A percentile compares a stretch with the other conserved stretches of the same genome.
Evolutionary conservation across 2,113 vertebrate species (phyloP).

Genomic region (Pica pica): DNA sequence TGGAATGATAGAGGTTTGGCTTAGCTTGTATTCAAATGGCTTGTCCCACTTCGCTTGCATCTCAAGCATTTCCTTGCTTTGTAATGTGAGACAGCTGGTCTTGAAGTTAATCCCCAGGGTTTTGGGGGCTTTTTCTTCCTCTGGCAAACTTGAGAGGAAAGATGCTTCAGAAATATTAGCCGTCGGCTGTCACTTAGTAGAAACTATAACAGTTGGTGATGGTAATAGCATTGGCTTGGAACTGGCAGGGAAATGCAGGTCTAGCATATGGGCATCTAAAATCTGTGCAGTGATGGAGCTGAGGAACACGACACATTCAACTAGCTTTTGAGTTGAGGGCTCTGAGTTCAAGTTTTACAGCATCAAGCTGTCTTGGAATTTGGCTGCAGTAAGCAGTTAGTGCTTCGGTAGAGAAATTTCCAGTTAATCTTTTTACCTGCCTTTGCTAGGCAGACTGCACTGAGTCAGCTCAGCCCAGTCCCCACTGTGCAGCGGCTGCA

Average conservation of each 20-base stretch:
- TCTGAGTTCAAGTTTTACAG: background rate
- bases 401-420: conserved; percentile 51
- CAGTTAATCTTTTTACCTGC: conserved; percentile 28
- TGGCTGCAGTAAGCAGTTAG: conserved; percentile 28
- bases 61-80: background rate
- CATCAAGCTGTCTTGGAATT: conserved; percentile 22
- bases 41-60: background rate
- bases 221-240: background rate
- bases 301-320: background rate
- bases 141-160: background rate
- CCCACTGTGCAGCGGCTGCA: conserved; percentile 42
- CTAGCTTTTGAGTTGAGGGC: background rate
- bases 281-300: background rate
- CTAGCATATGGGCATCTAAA: background rate
- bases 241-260: background rate
- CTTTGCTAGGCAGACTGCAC: conserved; percentile 14
- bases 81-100: background rate
- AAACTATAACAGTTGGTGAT: background rate
- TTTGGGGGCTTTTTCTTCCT: background rate
- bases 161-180: background rate
- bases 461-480: conserved; percentile 47
- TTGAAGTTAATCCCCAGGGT: background rate
- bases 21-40: background rate
- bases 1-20: background rate
- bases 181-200: background rate